Evolutionary conservation across 2,113 vertebrate species (phyloP).

Genomic region (Myodes glareolus): DNA sequence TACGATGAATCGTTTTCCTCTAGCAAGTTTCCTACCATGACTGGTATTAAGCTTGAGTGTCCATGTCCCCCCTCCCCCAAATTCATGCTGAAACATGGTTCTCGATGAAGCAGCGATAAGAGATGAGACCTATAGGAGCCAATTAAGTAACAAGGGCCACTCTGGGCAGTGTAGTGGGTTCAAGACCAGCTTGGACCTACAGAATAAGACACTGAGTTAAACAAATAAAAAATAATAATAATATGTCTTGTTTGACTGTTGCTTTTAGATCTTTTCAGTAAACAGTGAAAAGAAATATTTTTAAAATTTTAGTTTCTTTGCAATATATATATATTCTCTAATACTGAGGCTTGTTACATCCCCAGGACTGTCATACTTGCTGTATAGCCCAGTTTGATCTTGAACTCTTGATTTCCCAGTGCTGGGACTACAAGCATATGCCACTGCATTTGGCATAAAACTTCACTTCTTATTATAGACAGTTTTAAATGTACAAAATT

Average conservation of each 20-base stretch:
- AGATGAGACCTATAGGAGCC: not conserved
- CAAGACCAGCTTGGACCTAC: not conserved
- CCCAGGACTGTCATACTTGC: not conserved
- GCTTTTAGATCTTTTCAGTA: not conserved
- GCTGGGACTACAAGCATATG: not conserved
- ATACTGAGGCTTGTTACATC: too few relatives aligned
- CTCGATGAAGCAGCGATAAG: not conserved
- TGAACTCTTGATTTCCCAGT: not conserved
- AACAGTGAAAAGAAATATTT: not conserved
- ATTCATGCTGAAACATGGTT: not conserved
- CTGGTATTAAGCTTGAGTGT: not conserved
- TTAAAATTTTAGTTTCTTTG: not conserved
- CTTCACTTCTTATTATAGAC: not conserved
- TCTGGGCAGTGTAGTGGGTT: not conserved
- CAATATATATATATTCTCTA: not conserved
- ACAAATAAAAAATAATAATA: not conserved
- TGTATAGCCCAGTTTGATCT: not conserved
- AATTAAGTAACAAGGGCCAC: not conserved
- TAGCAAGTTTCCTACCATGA: not conserved
- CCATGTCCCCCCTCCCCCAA: fast-evolving
- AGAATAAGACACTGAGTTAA: not conserved
- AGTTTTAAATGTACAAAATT: not conserved
- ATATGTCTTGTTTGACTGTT: not conserved
- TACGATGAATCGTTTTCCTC: not conserved
- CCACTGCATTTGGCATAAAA: not conserved